Evolutionary conservation across 2,888 invertebrate genomes (phyloP), one percentile per base, ranked within the genome.

Genomic region (Sisyra terminalis): DNA sequence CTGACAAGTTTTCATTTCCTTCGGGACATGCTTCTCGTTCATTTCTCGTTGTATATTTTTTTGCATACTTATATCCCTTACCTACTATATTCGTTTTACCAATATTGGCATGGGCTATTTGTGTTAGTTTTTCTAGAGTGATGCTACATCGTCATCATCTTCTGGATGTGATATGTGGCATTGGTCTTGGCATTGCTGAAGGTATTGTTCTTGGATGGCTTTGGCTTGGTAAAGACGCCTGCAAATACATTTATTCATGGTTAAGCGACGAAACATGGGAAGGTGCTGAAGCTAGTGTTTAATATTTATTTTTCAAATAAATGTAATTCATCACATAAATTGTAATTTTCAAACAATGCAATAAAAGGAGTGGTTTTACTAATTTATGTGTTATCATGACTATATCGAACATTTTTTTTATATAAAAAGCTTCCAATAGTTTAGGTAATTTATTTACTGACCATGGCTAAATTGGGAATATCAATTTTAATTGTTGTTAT

Each of bases 1-100:
- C 90, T 0, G 93, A 93, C 60, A 82, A 88, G 53, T 96, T 79
- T 59, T 78, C 82, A 39, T 97, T 97, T 59, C 97, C 96, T 9
- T 96, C 94, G 0, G 94, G 94, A 0, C 96, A 97, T 60, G 78
- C 89, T 1, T 89, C 93, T 17, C 66, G 96, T 50, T 77, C 88
- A 1, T 71, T 80, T 3, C 73, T 84, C 57, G 66, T 94, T 15
- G 67, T 78, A 3, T 74, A 76, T 45, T 82, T 86, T 56, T 79
- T 90, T 48, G 67, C 73, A 3, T 64, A 69, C 46, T 53, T 82
- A 15, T 71, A 73, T 58, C 77, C 81, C 0, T 51, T 82, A 2
- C 65, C 75, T 1, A 53, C 70, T 5, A 50, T 81, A 41, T 71
- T 73, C 48, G 64, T 70, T 47, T 71, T 75, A 15, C 71, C 81